Percentiles rank a stretch among this genome's conserved stretches.
Conservation (phyloP, 2,797 vertebrate genomes). For the Natrix natrix region DNA sequence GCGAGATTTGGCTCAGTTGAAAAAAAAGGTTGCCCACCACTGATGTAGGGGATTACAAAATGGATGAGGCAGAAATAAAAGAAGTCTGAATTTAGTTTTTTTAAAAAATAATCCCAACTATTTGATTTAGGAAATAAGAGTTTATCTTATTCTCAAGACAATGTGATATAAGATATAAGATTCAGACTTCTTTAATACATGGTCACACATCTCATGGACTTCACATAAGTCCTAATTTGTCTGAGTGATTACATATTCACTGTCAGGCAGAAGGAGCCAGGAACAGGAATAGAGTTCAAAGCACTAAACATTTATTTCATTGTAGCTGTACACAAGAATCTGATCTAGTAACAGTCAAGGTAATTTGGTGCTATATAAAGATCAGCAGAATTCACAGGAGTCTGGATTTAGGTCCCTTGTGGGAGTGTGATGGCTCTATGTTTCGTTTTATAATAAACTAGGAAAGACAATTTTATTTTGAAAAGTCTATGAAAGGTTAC, state of each 20-base stretch:
- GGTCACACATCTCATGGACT: background rate
- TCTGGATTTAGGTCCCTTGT: background rate
- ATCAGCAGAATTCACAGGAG: background rate
- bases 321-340: background rate
- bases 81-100: background rate
- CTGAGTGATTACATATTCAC: background rate
- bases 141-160: background rate
- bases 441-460: background rate
- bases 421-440: background rate
- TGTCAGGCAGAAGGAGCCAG: background rate
- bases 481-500: background rate
- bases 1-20: no score
- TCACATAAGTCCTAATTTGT: background rate
- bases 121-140: background rate
- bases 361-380: background rate
- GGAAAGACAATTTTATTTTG: background rate
- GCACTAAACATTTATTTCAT: background rate
- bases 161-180: no score
- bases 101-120: background rate
- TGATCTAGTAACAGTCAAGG: background rate
- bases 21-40: no score
- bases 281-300: background rate
- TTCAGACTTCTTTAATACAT: background rate
- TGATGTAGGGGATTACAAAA: background rate
- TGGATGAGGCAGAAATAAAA: background rate